Base-by-base conservation (phyloP, 2,113 vertebrate genomes). In the Lycaon pictus region DNA sequence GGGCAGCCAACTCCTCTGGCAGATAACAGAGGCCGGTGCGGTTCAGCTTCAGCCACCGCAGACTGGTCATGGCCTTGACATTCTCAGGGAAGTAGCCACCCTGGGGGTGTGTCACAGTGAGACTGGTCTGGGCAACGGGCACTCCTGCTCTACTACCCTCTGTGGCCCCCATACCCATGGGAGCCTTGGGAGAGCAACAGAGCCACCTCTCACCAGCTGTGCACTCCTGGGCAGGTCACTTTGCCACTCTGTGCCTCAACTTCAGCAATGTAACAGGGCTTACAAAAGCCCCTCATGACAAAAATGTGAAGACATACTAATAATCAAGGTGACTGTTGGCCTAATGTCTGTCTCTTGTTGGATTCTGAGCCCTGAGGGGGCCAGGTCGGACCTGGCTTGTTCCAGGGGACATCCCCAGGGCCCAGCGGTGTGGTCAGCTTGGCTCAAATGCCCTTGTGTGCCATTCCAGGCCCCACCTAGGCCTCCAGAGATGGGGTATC, bases 1-100 rank as follows among this genome's bases (percentile, higher is more conserved):
- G 99, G 88, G 99, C 99, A 0, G 99, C 99, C 48, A 99, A 98
- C 98, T 99, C 99, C 98, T 99, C 99, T 0, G 99, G 99, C 95
- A 99, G 99, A 98, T 99, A 99, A 97, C 99, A 99, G 93, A 99
- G 99, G 48, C 99, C 99, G 0, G 99, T 99, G 96, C 98, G 99
- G 99, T 99, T 99, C 93, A 99, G 99, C 93, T 99, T 99, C 98
- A 99, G 99, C 99, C 99, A 99, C 98, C 99, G 99, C 95, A 99
- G 98, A 95, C 99, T 99, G 97, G 99, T 99, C 99, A 99, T 99
- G 2, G 99, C 99, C 98, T 99, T 99, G 90, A 99, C 99, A 5
- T 99, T 99, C 97, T 99, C 99, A 0, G 99, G 99, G 97, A 99
- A 99, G 98, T 99, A 99, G 2, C 99, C 99, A 0, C 99, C 99